Evolutionary conservation across 92 coral and sea anemone species (phyloP).

Genomic region (Palythoa grandis): DNA sequence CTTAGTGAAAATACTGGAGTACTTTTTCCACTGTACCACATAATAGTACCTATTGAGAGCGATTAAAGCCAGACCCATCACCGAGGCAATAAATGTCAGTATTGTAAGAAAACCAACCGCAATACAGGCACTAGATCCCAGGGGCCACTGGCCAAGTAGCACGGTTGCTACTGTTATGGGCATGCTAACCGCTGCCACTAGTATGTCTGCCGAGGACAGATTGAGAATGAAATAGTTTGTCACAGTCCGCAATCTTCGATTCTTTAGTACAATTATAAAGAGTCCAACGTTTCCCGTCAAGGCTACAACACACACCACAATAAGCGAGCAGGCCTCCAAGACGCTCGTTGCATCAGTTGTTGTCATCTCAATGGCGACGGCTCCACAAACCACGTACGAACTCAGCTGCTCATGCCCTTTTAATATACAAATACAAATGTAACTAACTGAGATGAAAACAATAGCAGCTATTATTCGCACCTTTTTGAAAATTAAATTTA

Average conservation of each 20-base stretch:
- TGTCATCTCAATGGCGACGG: background rate
- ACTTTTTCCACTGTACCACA: conserved; percentile 76
- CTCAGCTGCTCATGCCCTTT: background rate
- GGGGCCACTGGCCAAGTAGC: conserved; percentile 59
- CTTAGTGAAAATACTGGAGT: conserved; percentile 46
- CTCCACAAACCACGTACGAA: too few relatives aligned
- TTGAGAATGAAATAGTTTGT: conserved; percentile 74
- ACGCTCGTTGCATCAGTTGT: background rate
- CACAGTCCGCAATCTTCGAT: conserved; percentile 59
- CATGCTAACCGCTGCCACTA: conserved; percentile 74
- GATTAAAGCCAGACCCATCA: conserved; percentile 80
- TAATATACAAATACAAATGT: background rate
- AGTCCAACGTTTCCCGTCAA: conserved; percentile 62
- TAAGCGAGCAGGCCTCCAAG: conserved; percentile 64
- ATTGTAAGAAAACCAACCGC: conserved; percentile 70
- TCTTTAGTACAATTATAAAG: conserved; percentile 55
- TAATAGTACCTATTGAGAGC: conserved; percentile 78
- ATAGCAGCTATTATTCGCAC: background rate
- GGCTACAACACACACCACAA: conserved; percentile 58
- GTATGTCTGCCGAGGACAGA: conserved; percentile 74
- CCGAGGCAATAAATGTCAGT: conserved; percentile 79
- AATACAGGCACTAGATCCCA: conserved; percentile 63
- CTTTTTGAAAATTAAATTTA: too few relatives aligned
- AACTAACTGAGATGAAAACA: background rate
- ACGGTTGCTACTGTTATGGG: conserved; percentile 72